A percentile compares a stretch with the other conserved stretches of the same genome.
These are phyloP conservation scores for Cyrtodaria siliqua DNA, from an alignment of 2,888 invertebrate species.

Conservation along the genomic window DNA sequence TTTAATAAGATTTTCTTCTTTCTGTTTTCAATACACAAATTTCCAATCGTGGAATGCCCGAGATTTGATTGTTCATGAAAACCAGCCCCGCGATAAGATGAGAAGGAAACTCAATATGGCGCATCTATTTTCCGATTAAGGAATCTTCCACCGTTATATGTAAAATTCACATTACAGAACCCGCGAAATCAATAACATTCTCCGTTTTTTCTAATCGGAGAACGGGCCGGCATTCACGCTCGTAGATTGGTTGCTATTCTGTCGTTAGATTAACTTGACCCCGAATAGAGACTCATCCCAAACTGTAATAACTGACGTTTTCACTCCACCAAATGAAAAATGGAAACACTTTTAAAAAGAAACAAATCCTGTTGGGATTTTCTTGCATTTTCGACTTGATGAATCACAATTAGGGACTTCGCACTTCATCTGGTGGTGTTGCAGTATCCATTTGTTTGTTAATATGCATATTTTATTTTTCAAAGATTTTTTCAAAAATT, in stretches of 20 bases:
- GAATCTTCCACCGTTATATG: slow-evolving; percentile 69
- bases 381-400: no score
- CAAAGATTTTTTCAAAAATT: no score
- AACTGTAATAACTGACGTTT: slow-evolving; percentile 63
- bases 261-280: slow-evolving; percentile 74
- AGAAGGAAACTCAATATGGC: slow-evolving; percentile 66
- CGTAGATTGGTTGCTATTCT: slow-evolving; percentile 69
- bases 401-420: no score
- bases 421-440: no score
- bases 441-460: no score
- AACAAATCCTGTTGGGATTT: no score
- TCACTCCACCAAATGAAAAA: slow-evolving; percentile 34
- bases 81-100: slow-evolving; percentile 43
- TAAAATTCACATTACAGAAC: slow-evolving; percentile 73
- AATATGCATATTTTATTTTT: no score
- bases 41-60: slow-evolving; percentile 55
- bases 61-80: slow-evolving; percentile 52
- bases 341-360: slow-evolving; percentile 2
- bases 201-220: slow-evolving; percentile 49
- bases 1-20: slow-evolving; percentile 61
- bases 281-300: slow-evolving; percentile 65
- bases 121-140: slow-evolving; percentile 52
- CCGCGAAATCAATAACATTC: slow-evolving; percentile 65
- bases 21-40: slow-evolving; percentile 60
- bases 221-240: slow-evolving; percentile 26